Evolutionary conservation across 1,140 invertebrate genomes (phyloP).

Genomic region (Drosophila bifasciata): DNA sequence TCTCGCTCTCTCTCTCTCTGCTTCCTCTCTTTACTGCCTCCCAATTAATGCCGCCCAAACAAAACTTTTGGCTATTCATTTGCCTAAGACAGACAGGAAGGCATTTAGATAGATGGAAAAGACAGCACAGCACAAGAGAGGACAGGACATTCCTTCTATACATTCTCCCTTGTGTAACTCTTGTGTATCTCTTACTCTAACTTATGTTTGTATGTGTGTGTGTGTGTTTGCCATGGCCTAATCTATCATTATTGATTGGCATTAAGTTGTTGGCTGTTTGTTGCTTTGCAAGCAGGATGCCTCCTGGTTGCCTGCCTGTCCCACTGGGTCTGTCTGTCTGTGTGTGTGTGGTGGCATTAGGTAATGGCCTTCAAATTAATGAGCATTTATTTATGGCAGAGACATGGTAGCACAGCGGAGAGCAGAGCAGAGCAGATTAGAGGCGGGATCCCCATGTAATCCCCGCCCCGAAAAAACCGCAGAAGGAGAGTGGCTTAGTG

Average conservation of each 20-base stretch:
- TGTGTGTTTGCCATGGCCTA: slow-evolving; percentile 53
- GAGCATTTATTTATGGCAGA: slow-evolving; percentile 64
- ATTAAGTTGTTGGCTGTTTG: slow-evolving; percentile 47
- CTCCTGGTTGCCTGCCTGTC: neutral
- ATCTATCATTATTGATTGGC: slow-evolving; percentile 82
- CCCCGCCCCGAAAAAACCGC: slow-evolving; percentile 13
- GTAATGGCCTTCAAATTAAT: slow-evolving; percentile 64
- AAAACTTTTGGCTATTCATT: slow-evolving; percentile 69
- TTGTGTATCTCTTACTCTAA: slow-evolving; percentile 3
- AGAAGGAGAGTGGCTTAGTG: slow-evolving; percentile 34
- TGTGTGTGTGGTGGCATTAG: slow-evolving; percentile 38
- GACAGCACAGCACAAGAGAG: too few species aligned
- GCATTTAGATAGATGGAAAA: too few species aligned
- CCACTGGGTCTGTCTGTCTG: too few species aligned
- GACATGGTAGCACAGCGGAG: neutral
- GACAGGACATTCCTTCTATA: too few species aligned
- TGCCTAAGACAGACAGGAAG: slow-evolving; percentile 27
- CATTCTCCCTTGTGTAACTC: neutral
- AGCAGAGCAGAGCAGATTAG: neutral
- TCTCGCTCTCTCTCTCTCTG: too few species aligned
- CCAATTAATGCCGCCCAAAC: slow-evolving; percentile 65
- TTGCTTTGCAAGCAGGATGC: neutral
- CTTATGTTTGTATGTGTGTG: too few species aligned
- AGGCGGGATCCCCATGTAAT: slow-evolving; percentile 17
- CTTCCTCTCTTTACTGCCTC: neutral